Evolutionary conservation across 2,888 invertebrate species (phyloP), one percentile per base, ranked within the genome.

Genomic region (Tachina grossa): DNA sequence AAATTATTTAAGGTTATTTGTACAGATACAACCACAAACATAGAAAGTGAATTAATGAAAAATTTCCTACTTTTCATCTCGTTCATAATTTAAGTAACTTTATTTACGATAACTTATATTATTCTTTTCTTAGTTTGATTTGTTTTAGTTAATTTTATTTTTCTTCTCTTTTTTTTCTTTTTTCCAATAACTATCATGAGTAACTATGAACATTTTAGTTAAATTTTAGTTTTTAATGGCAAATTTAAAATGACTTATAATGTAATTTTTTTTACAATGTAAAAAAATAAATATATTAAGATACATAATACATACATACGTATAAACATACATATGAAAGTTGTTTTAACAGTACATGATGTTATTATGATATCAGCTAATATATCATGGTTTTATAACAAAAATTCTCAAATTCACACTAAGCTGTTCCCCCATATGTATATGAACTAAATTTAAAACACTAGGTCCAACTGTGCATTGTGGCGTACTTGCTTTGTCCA

Each of bases 161-260:
- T 59, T 55, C 9, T 16, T 59, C 41, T n/a, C 1, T 39, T n/a
- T 53, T 59, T 77, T 49, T n/a, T n/a, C n/a, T n/a, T n/a, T n/a
- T n/a, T n/a, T n/a, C n/a, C 31, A 31, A 31, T 31, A 31, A 31
- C 31, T 31, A 31, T 31, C 31, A 31, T 31, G 31, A 39, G 13
- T 57, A 72, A 61, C 63, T 85, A 72, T 49, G 45, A 16, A 66
- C 49, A 53, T 77, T 75, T 79, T 79, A 69, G 63, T 75, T 75
- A 74, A 75, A 72, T 75, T 74, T 76, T 81, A 65, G 41, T 57
- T 72, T 71, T 51, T 45, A 39, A 9, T 53, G 1, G 1, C 0
- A 51, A n/a, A 19, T 80, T 68, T 39, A 55, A 6, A 31, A 6
- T 59, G 47, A n/a, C 39, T 80, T 59, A 59, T 74, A 69, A 63